phyloP scores from a whole-genome alignment of 2,797 vertebrate species.

The Pipistrellus pygmaeus region DNA sequence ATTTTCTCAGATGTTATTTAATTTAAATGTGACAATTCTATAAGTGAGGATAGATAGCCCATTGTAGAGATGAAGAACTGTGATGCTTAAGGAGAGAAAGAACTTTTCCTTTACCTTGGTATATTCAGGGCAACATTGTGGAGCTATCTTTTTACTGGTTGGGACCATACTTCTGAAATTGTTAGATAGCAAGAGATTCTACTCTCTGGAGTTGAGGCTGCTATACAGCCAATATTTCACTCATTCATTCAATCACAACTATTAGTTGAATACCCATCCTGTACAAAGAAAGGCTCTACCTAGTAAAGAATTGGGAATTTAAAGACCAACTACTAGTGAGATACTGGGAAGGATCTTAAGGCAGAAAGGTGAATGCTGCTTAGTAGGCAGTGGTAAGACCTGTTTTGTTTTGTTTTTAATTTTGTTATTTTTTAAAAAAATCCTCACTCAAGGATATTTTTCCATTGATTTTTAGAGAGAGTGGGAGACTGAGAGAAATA shows the following conservation, averaged over 20 bases:
- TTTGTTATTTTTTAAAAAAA: too few species aligned
- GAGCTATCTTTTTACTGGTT: neutral
- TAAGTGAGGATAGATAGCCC: neutral
- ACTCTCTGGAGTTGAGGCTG: neutral
- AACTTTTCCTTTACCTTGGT: neutral
- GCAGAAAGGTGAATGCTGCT: neutral
- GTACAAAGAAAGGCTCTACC: neutral
- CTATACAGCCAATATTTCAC: conserved; percentile 11
- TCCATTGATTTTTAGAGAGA: too few species aligned
- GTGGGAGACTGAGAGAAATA: too few species aligned
- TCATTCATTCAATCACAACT: neutral
- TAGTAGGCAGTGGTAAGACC: neutral
- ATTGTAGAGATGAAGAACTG: neutral
- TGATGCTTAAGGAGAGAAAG: neutral
- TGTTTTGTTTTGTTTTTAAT: neutral
- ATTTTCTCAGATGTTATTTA: conserved; percentile 1
- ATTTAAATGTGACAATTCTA: conserved; percentile 32
- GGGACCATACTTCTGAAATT: conserved; percentile 4
- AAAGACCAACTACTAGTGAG: conserved; percentile 28
- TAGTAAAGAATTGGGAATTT: neutral
- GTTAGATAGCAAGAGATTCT: neutral
- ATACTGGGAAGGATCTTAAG: neutral
- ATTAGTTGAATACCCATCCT: neutral
- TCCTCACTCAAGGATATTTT: too few species aligned
- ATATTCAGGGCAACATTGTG: neutral